Evolutionary conservation across 2,797 vertebrate genomes (phyloP).

Genomic region (Eremophila alpestris): DNA sequence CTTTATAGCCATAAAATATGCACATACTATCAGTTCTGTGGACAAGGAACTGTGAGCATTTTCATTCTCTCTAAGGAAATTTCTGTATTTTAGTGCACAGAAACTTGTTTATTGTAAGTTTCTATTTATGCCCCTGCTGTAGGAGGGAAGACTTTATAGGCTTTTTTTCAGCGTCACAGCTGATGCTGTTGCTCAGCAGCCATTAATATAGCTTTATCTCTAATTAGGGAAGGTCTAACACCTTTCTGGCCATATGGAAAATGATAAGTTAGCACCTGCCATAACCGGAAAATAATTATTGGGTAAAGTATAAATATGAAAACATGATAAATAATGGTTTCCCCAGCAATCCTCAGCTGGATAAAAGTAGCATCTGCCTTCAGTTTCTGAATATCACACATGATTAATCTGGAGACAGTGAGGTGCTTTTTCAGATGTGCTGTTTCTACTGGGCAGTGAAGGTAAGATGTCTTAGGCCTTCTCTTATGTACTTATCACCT

Average conservation of each 20-base stretch:
- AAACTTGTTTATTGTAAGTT: neutral
- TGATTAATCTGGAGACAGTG: neutral
- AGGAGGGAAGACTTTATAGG: neutral
- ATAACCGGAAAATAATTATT: conserved; percentile 22
- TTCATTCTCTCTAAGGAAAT: neutral
- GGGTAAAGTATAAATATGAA: conserved; percentile 18
- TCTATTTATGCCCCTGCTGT: neutral
- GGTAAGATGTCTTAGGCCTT: neutral
- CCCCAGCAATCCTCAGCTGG: conserved; percentile 20
- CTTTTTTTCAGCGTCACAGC: conserved; percentile 21
- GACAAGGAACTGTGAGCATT: neutral
- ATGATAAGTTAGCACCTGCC: conserved; percentile 48
- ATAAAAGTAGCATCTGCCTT: conserved; percentile 45
- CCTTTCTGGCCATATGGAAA: conserved; percentile 47
- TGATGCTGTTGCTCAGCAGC: conserved; percentile 4
- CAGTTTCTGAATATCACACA: neutral
- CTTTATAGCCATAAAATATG: neutral
- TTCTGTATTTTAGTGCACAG: neutral
- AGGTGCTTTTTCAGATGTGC: neutral
- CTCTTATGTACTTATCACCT: neutral
- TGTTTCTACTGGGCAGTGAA: neutral
- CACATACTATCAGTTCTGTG: neutral
- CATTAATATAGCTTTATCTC: conserved; percentile 52
- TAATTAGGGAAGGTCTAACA: conserved; percentile 36
- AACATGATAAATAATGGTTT: conserved; percentile 49